phyloP scores from a whole-genome alignment of 1,140 invertebrate genomes.

The Ectropis grisescens region DNA sequence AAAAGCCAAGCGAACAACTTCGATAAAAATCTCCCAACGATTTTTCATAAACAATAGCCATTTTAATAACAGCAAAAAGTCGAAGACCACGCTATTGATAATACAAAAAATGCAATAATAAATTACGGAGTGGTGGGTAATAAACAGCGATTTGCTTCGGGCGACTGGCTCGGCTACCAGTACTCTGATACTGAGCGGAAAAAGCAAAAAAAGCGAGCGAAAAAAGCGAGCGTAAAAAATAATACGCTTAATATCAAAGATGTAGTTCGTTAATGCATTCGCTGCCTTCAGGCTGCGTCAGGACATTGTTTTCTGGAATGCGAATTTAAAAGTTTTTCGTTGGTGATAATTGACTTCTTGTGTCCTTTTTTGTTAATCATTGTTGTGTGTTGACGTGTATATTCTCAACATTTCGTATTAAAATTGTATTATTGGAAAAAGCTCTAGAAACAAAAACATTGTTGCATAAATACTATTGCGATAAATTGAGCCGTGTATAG shows the following conservation, averaged over 20 bases:
- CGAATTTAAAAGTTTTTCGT: constrained; percentile 27
- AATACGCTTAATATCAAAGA: constrained; percentile 63
- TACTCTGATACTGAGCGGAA: constrained; percentile 33
- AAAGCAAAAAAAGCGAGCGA: constrained; percentile 20
- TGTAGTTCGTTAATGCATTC: constrained; percentile 65
- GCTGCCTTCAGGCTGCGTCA: constrained; percentile 58
- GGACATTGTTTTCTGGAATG: constrained; percentile 67
- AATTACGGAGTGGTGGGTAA: constrained; percentile 58
- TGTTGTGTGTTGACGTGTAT: constrained; percentile 9
- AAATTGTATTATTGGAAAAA: too few species aligned
- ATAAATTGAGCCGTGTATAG: too few species aligned
- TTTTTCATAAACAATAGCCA: constrained; percentile 67
- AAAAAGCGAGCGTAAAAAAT: constrained; percentile 36
- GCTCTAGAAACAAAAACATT: too few species aligned
- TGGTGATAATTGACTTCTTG: not conserved
- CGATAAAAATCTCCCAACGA: constrained; percentile 47
- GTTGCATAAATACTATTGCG: too few species aligned
- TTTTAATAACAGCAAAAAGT: constrained; percentile 61
- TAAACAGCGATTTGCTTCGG: constrained; percentile 63
- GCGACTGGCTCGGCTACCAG: constrained; percentile 60
- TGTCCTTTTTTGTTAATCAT: too few species aligned
- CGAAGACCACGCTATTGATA: constrained; percentile 61
- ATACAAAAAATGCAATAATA: constrained; percentile 69
- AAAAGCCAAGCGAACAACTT: constrained; percentile 1
- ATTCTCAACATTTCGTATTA: too few species aligned